Base-by-base conservation (phyloP, 2,888 invertebrate species). In the Amorpha juglandis region DNA sequence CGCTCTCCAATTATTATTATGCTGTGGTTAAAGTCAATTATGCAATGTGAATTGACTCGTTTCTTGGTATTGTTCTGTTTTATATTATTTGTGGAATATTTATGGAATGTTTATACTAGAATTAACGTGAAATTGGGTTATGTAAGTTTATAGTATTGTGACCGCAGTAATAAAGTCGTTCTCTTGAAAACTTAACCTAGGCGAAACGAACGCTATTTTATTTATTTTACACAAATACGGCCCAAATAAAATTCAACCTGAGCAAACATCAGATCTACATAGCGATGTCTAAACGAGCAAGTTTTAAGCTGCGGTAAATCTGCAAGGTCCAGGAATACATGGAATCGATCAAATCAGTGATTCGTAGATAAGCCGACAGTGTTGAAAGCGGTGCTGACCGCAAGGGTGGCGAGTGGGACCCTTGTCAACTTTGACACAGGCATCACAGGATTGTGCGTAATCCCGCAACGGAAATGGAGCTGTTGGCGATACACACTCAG, bases 391-490 rank as follows among this genome's bases (percentile, higher is more conserved):
- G 70, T 75, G 71, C 78, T 84, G 84, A 86, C 58, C 81, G 75
- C 78, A 75, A 71, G 73, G 74, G 68, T 68, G 70, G 67, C 70
- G 72, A 73, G 77, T 66, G 68, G 69, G 71, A 87, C 87, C 88
- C 89, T 86, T 79, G 82, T 89, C 87, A 89, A 86, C 78, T 87
- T 82, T 84, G 89, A 88, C 84, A 78, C 69, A 71, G 74, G 73
- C 72, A 73, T 79, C 69, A 70, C 73, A 78, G 74, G 73, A 80
- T 77, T 77, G 73, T 68, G 72, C 69, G 70, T 70, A 67, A 71
- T 69, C 62, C 69, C 68, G 21, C 68, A 67, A 68, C 68, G 69
- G 72, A 62, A 69, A 71, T 35, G 45, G 51, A 48, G 66, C 64
- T 8, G 63, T 65, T 67, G 63, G 45, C 45, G 19, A 38, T 62